Evolutionary conservation across 2,797 vertebrate genomes (phyloP).

Genomic region (Lithobates pipiens): DNA sequence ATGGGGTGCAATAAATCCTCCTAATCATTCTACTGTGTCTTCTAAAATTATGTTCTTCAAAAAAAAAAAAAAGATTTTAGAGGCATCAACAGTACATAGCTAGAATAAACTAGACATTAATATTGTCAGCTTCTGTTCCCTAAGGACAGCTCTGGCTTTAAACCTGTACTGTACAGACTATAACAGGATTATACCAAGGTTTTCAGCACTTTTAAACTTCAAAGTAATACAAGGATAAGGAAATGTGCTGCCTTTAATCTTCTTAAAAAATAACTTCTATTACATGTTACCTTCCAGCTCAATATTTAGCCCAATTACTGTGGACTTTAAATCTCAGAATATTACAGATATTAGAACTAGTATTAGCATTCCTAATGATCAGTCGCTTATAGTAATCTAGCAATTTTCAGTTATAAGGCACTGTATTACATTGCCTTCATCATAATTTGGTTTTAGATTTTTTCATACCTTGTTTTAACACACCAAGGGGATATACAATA

Average conservation of each 20-base stretch:
- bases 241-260: conserved; percentile 58
- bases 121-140: conserved; percentile 55
- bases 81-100: conserved; percentile 36
- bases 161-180: conserved; percentile 53
- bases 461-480: not conserved
- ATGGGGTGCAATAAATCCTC: conserved; percentile 26
- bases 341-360: conserved; percentile 46
- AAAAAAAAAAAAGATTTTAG: conserved; percentile 31
- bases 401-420: conserved; percentile 18
- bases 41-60: conserved; percentile 28
- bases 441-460: not conserved
- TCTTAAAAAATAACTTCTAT: conserved; percentile 45
- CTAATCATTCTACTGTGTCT: conserved; percentile 20
- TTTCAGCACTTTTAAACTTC: conserved; percentile 56
- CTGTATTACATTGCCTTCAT: not conserved
- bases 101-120: conserved; percentile 52
- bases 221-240: conserved; percentile 55
- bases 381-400: conserved; percentile 32
- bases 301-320: conserved; percentile 55
- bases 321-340: conserved; percentile 36
- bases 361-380: conserved; percentile 55
- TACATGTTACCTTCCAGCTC: conserved; percentile 57
- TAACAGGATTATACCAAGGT: conserved; percentile 59
- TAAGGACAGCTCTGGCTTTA: conserved; percentile 46
- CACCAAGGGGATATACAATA: not conserved